Conservation (phyloP, 1,140 invertebrate species). For the Harlomillsia oculata region DNA sequence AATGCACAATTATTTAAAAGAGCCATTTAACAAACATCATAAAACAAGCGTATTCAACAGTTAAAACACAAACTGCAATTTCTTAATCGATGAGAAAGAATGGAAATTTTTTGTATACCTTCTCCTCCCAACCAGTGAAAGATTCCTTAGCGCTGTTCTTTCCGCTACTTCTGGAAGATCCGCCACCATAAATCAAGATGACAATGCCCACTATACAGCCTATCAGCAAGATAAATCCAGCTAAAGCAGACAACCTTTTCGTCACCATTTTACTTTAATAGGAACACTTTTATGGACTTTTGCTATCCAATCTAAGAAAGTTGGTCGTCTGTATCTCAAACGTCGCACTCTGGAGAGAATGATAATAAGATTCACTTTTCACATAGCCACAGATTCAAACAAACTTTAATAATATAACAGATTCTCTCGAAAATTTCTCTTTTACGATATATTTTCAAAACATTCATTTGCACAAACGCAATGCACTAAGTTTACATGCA, state of each 20-base stretch:
- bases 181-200: slow-evolving; percentile 21
- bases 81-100: neutral
- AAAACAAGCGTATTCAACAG: neutral
- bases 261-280: slow-evolving; percentile 4
- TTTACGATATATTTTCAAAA: too few species aligned
- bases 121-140: slow-evolving; percentile 11
- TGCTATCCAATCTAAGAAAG: neutral
- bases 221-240: slow-evolving; percentile 20
- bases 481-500: too few species aligned
- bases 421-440: too few species aligned
- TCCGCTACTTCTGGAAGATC: neutral
- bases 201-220: slow-evolving; percentile 28
- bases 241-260: slow-evolving; percentile 7
- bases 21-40: neutral
- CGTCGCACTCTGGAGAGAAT: too few species aligned
- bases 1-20: neutral
- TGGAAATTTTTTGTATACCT: slow-evolving; percentile 8
- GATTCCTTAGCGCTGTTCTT: neutral
- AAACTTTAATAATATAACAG: neutral
- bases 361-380: too few species aligned
- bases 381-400: neutral
- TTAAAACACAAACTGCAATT: neutral
- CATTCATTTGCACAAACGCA: too few species aligned
- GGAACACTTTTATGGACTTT: neutral
- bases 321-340: neutral